Conservation (phyloP, 2,113 vertebrate species). For the Chunga burmeisteri region DNA sequence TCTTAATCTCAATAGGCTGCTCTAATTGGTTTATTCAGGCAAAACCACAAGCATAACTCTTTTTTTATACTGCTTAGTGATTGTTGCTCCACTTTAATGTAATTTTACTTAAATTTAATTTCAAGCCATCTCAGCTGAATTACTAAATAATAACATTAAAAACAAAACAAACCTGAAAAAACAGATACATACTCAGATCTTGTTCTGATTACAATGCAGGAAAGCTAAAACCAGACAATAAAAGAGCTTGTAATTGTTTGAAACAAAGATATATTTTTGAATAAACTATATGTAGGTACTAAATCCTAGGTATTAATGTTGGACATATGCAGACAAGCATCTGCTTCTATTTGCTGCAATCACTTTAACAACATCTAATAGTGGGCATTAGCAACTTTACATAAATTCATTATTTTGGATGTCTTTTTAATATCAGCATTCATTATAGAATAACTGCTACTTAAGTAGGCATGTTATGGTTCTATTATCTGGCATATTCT, state of each 20-base stretch:
- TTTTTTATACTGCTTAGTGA: neutral
- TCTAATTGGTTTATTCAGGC: neutral
- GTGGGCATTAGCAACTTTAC: neutral
- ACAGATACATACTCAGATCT: neutral
- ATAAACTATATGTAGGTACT: neutral
- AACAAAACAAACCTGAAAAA: neutral
- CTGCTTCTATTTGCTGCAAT: neutral
- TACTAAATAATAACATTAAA: slow-evolving; percentile 20
- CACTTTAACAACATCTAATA: neutral
- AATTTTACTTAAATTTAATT: slow-evolving; percentile 37
- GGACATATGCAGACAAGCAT: neutral
- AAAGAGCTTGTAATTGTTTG: neutral
- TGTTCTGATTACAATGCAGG: neutral
- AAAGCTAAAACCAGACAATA: neutral
- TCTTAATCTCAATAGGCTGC: neutral
- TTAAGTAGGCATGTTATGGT: neutral
- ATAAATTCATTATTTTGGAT: neutral
- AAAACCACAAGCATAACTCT: neutral
- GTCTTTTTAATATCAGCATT: neutral
- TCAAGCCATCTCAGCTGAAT: neutral
- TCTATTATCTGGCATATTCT: neutral
- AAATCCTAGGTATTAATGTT: neutral
- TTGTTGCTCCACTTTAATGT: neutral
- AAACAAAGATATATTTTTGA: neutral
- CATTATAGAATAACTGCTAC: neutral